These are phyloP conservation scores for Zelleria hepariella DNA, from an alignment of 2,888 invertebrate genomes.

Conservation along the genomic window DNA sequence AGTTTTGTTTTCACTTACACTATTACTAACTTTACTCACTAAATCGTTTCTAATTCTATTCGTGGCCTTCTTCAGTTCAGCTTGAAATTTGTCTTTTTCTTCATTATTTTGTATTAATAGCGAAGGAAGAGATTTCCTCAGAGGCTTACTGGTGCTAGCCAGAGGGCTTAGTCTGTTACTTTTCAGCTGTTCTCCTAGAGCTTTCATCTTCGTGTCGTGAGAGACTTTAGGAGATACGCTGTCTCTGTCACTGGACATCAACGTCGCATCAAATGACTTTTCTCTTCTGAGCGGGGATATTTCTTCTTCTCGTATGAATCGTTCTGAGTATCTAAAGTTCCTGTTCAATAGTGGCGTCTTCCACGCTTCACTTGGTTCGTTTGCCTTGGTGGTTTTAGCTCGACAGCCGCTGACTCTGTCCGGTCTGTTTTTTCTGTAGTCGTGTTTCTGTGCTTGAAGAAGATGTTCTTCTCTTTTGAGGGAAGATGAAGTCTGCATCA, in stretches of 20 bases:
- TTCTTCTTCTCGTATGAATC: slow-evolving; percentile 57
- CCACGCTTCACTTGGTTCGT: slow-evolving; percentile 53
- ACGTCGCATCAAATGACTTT: slow-evolving; percentile 63
- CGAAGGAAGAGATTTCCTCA: slow-evolving; percentile 70
- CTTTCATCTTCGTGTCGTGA: slow-evolving; percentile 46
- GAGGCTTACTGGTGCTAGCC: slow-evolving; percentile 46
- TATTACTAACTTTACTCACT: slow-evolving; percentile 55
- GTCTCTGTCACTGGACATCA: slow-evolving; percentile 44
- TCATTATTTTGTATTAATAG: slow-evolving; percentile 62
- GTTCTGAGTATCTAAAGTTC: slow-evolving; percentile 64
- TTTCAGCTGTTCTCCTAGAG: slow-evolving; percentile 44
- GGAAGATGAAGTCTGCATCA: slow-evolving; percentile 52
- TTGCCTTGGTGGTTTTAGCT: slow-evolving; percentile 59
- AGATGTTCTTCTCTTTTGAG: slow-evolving; percentile 61
- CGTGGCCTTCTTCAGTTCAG: slow-evolving; percentile 65
- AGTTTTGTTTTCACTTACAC: slow-evolving; percentile 60
- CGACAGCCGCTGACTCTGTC: slow-evolving; percentile 63
- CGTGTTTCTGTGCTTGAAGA: slow-evolving; percentile 61
- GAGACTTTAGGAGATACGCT: slow-evolving; percentile 44
- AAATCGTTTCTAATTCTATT: slow-evolving; percentile 64
- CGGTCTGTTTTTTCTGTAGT: slow-evolving; percentile 58
- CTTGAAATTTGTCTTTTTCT: slow-evolving; percentile 70
- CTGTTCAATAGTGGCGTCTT: slow-evolving; percentile 60
- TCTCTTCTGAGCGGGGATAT: slow-evolving; percentile 56
- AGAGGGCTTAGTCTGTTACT: slow-evolving; percentile 39